phyloP scores from a whole-genome alignment of 2,888 invertebrate species.

The Caenorhabditis wallacei region DNA sequence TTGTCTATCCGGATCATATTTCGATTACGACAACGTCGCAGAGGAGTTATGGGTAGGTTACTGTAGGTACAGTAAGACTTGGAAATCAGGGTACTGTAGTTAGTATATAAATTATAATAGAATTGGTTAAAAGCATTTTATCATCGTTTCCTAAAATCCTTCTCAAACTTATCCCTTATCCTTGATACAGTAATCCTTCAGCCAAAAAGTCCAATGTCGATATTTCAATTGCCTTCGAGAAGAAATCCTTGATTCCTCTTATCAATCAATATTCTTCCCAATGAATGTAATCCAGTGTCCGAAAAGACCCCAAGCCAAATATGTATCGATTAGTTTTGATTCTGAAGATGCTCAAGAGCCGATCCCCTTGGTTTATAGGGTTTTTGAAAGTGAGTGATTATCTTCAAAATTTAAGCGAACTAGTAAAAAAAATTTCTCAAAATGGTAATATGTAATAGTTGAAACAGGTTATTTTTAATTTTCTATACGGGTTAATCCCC shows the following conservation, averaged over 20 bases:
- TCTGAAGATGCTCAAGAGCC: conserved; percentile 21
- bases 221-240: conserved; percentile 34
- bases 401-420: not conserved
- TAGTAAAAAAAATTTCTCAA: too few species aligned
- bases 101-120: too few species aligned
- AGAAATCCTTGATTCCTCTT: conserved; percentile 25
- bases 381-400: conserved; percentile 16
- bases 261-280: conserved; percentile 39
- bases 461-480: too few species aligned
- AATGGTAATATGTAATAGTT: too few species aligned
- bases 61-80: too few species aligned
- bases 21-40: conserved; percentile 45
- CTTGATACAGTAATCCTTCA: not conserved
- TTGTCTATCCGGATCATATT: conserved; percentile 42
- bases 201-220: conserved; percentile 20
- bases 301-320: conserved; percentile 29
- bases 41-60: conserved; percentile 31
- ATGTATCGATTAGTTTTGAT: conserved; percentile 18
- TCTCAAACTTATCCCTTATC: too few species aligned
- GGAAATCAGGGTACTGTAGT: too few species aligned
- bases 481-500: too few species aligned
- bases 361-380: conserved; percentile 37
- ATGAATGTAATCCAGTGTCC: conserved; percentile 45
- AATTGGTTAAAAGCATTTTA: too few species aligned
- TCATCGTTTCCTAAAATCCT: too few species aligned